Evolutionary conservation across 2,113 vertebrate genomes (phyloP).

Genomic region (Hydropotes inermis): DNA sequence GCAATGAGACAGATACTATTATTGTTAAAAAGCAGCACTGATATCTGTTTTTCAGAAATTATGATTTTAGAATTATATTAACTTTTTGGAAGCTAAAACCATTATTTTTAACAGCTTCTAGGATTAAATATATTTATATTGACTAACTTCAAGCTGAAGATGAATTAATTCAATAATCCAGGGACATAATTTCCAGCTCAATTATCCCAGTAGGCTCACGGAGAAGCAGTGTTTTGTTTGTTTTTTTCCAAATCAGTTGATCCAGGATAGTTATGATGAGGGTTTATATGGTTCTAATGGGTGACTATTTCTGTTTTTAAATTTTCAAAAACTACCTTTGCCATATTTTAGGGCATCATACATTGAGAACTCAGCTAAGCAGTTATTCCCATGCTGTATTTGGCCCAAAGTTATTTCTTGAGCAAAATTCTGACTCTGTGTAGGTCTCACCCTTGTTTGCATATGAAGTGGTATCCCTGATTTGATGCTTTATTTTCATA

Average conservation of each 20-base stretch:
- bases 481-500: neutral
- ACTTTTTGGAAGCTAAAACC: neutral
- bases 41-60: constrained; percentile 10
- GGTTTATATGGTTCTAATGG: neutral
- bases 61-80: neutral
- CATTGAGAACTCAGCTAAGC: neutral
- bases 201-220: neutral
- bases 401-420: neutral
- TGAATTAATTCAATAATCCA: neutral
- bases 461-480: neutral
- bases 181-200: neutral
- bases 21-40: neutral
- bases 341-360: neutral
- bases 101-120: neutral
- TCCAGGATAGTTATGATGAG: neutral
- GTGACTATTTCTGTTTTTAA: neutral
- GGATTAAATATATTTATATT: neutral
- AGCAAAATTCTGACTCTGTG: neutral
- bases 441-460: neutral
- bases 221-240: neutral
- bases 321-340: neutral
- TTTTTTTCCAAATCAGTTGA: neutral
- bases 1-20: neutral
- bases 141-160: neutral
- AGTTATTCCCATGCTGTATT: neutral